phyloP scores from a whole-genome alignment of 2,113 vertebrate genomes.

The Chrysochloris asiatica region DNA sequence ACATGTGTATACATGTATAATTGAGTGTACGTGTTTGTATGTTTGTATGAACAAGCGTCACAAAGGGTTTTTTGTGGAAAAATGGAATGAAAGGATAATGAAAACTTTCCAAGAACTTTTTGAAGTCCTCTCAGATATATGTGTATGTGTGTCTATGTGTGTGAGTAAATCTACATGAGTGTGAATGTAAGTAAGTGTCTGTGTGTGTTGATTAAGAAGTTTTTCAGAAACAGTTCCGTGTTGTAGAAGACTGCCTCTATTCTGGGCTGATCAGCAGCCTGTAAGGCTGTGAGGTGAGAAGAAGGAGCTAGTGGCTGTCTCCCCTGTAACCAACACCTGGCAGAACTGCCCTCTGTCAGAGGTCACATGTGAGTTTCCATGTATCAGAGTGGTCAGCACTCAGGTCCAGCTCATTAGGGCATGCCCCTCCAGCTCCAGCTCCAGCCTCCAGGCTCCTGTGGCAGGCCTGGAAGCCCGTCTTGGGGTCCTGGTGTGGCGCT shows the following conservation, averaged over 20 bases:
- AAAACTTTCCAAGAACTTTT: too few species aligned
- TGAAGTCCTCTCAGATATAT: too few species aligned
- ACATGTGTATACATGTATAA: background rate
- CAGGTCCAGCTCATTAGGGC: background rate
- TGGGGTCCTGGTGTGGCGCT: too few species aligned
- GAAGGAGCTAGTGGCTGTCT: too few species aligned
- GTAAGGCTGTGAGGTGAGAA: too few species aligned
- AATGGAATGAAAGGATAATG: too few species aligned
- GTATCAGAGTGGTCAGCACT: too few species aligned
- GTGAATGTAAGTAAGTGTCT: background rate
- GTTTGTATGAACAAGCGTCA: too few species aligned
- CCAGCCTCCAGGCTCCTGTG: background rate
- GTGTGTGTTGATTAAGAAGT: background rate
- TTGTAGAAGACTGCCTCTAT: background rate
- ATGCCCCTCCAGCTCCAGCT: background rate
- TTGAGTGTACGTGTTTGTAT: background rate
- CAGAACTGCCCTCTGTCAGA: too few species aligned
- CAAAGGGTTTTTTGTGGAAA: too few species aligned
- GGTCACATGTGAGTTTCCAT: background rate
- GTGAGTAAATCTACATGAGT: too few species aligned
- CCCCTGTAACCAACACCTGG: background rate
- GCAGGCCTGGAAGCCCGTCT: conserved; percentile 65
- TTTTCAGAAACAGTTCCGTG: background rate
- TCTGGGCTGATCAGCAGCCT: too few species aligned
- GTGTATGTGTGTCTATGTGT: background rate